These are phyloP conservation scores for Chelonia mydas DNA, from an alignment of 2,797 vertebrate species.

Conservation along the genomic window DNA sequence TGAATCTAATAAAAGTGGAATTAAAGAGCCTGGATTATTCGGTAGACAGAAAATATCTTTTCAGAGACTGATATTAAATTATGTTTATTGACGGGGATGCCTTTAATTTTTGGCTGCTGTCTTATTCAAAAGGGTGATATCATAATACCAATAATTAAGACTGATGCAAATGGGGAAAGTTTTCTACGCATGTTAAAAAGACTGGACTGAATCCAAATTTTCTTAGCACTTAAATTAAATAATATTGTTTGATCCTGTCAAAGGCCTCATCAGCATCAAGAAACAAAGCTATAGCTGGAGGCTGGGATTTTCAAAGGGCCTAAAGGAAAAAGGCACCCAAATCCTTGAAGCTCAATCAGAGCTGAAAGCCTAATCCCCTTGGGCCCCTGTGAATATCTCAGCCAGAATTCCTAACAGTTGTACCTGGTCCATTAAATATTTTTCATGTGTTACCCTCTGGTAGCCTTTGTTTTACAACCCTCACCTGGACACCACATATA, in stretches of 20 bases:
- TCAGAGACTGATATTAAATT: background rate
- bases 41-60: background rate
- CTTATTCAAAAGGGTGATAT: background rate
- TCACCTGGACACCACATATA: slow-evolving; percentile 9
- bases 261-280: background rate
- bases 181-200: background rate
- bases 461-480: background rate
- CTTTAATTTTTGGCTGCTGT: background rate
- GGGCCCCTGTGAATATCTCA: background rate
- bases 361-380: background rate
- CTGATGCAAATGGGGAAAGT: background rate
- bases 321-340: background rate
- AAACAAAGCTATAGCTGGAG: background rate
- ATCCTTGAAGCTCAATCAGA: background rate
- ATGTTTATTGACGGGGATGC: background rate
- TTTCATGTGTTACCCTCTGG: background rate
- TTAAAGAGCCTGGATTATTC: background rate
- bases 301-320: background rate
- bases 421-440: background rate
- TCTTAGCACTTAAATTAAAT: background rate
- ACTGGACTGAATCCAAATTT: background rate
- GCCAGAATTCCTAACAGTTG: background rate
- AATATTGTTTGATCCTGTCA: background rate
- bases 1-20: background rate
- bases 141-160: background rate